Conservation (phyloP, 2,888 invertebrate genomes). For the Parnassius apollo region DNA sequence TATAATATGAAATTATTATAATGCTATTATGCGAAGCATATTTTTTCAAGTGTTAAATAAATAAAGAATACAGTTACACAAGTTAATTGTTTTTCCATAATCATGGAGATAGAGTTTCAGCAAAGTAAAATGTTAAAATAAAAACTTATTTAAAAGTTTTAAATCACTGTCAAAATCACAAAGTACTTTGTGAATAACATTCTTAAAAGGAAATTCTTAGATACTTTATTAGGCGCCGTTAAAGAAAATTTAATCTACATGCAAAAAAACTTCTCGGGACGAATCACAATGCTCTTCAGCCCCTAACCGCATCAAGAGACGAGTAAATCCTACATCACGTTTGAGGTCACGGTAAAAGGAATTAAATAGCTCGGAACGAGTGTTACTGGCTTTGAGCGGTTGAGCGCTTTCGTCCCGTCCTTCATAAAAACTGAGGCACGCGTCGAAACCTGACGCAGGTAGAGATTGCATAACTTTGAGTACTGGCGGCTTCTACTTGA, state of each 20-base stretch:
- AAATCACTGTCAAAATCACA: slow-evolving; percentile 12
- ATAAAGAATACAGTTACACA: no score
- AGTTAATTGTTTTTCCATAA: no score
- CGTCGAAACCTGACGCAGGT: slow-evolving; percentile 32
- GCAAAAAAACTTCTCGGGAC: slow-evolving; percentile 15
- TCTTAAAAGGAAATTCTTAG: slow-evolving; percentile 12
- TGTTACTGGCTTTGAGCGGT: slow-evolving; percentile 24
- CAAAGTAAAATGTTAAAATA: no score
- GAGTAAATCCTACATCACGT: slow-evolving; percentile 32
- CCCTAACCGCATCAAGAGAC: slow-evolving; percentile 30
- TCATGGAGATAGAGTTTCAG: no score
- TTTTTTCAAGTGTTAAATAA: no score
- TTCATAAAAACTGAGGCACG: slow-evolving; percentile 28
- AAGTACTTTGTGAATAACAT: slow-evolving; percentile 17
- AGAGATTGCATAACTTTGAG: slow-evolving; percentile 21
- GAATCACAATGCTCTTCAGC: slow-evolving; percentile 6
- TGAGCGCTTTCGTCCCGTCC: slow-evolving; percentile 13
- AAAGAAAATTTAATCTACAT: slow-evolving; percentile 4
- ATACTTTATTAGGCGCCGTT: slow-evolving; percentile 10
- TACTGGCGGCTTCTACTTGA: slow-evolving; percentile 1
- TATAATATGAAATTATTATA: no score
- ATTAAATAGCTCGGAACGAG: slow-evolving; percentile 54
- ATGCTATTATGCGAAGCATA: no score
- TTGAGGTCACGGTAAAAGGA: slow-evolving; percentile 45
- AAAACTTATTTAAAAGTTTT: no score